Percentiles rank a stretch among this genome's conserved stretches.
Evolutionary conservation across 2,888 invertebrate genomes (phyloP).

Genomic region (Polymixis flavicincta): DNA sequence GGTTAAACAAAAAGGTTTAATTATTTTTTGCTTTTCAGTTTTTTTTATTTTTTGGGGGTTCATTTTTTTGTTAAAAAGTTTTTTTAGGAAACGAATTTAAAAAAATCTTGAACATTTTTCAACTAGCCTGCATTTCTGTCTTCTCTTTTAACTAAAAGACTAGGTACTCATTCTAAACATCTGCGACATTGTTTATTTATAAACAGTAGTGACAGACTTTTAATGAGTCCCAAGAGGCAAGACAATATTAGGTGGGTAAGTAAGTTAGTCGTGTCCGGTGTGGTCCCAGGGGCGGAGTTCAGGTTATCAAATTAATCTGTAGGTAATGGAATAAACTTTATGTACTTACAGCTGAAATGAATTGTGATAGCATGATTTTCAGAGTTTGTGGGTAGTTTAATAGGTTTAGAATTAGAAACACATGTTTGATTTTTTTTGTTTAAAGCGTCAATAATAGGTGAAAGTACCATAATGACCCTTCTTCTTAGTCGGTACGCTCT

Average conservation of each 20-base stretch:
- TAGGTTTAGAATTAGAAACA: neutral
- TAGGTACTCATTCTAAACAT: no score
- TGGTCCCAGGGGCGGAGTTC: conserved; percentile 12
- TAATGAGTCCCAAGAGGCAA: conserved; percentile 36
- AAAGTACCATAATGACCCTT: no score
- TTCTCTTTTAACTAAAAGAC: neutral
- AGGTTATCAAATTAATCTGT: conserved; percentile 45
- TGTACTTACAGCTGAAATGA: neutral
- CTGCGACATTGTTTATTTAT: neutral
- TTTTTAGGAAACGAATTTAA: neutral
- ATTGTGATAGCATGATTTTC: conserved; percentile 1
- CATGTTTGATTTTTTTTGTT: neutral
- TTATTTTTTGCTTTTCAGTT: no score
- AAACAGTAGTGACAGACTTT: conserved; percentile 18
- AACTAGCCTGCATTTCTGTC: neutral
- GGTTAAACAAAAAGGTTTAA: no score
- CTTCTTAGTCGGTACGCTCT: no score
- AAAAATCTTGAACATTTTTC: neutral
- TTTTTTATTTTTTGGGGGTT: no score
- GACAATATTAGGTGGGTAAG: conserved; percentile 38
- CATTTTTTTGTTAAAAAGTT: no score
- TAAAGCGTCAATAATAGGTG: neutral
- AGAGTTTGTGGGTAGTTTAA: neutral
- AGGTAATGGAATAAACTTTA: conserved; percentile 36
- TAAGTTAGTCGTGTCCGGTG: conserved; percentile 38